These are phyloP conservation scores for Camelus bactrianus DNA, from an alignment of 2,113 vertebrate species.

Conservation along the genomic window DNA sequence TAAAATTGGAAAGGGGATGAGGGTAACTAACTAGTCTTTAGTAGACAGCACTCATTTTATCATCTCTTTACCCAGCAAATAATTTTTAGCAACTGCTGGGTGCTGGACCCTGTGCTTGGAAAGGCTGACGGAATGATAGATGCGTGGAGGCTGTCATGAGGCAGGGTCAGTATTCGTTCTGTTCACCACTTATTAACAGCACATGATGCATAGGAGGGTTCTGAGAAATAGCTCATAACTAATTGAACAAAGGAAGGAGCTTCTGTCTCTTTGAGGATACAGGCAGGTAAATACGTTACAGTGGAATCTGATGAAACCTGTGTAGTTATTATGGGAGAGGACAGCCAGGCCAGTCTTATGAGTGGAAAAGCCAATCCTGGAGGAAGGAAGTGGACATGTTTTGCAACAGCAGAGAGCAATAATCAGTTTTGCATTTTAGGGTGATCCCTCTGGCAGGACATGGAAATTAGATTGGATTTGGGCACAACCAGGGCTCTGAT, in stretches of 20 bases:
- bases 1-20: neutral
- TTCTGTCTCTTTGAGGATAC: no score
- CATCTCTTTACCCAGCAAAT: neutral
- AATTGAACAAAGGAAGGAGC: neutral
- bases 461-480: neutral
- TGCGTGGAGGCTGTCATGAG: neutral
- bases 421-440: neutral
- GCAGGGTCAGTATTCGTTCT: neutral
- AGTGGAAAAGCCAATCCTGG: neutral
- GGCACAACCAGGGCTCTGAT: neutral
- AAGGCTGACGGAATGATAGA: neutral
- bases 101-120: neutral
- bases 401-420: neutral
- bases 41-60: neutral
- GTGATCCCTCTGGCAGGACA: neutral
- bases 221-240: neutral
- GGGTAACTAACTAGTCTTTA: neutral
- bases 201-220: fast-evolving
- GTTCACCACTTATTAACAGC: fast-evolving
- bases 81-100: neutral
- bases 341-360: neutral
- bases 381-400: neutral
- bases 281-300: neutral
- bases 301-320: neutral
- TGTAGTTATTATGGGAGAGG: fast-evolving